Percentiles rank a stretch among this genome's conserved stretches.
Conservation (phyloP, 2,797 vertebrate species). For the Sebastes steindachneri region DNA sequence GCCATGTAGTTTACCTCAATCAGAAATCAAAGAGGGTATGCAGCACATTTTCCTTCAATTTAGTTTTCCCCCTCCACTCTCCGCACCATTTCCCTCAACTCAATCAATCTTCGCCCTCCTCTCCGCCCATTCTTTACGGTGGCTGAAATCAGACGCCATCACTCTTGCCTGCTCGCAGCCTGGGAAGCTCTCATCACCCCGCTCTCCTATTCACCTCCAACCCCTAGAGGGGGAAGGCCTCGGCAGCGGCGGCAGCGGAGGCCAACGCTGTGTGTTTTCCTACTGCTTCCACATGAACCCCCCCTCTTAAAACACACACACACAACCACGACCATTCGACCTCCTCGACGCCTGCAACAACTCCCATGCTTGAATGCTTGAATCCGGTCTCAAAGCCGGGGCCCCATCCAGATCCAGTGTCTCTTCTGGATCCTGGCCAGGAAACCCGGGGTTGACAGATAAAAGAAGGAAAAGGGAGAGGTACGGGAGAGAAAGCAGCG, state of each 20-base stretch:
- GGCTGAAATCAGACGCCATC: conserved; percentile 65
- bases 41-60: conserved; percentile 19
- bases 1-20: conserved; percentile 9
- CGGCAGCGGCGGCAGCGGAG: conserved; percentile 27
- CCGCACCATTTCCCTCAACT: conserved; percentile 33
- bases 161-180: conserved; percentile 42
- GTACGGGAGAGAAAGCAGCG: background rate
- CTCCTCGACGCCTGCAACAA: conserved; percentile 45
- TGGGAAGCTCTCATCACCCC: conserved; percentile 63
- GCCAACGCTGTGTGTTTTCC: conserved; percentile 54
- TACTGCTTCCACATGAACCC: conserved; percentile 20
- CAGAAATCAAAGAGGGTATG: conserved; percentile 1
- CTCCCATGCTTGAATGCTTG: conserved; percentile 53
- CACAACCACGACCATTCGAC: conserved; percentile 16
- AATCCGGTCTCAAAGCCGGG: conserved; percentile 47
- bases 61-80: conserved; percentile 17
- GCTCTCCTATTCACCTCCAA: conserved; percentile 52
- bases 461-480: conserved; percentile 20
- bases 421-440: conserved; percentile 74
- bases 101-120: conserved; percentile 50
- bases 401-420: conserved; percentile 64
- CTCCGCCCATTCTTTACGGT: conserved; percentile 12
- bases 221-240: conserved; percentile 25
- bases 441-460: conserved; percentile 46
- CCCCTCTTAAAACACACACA: conserved; percentile 12